These are phyloP conservation scores for Radopholus similis DNA, from an alignment of 1,140 invertebrate genomes.

Conservation along the genomic window DNA sequence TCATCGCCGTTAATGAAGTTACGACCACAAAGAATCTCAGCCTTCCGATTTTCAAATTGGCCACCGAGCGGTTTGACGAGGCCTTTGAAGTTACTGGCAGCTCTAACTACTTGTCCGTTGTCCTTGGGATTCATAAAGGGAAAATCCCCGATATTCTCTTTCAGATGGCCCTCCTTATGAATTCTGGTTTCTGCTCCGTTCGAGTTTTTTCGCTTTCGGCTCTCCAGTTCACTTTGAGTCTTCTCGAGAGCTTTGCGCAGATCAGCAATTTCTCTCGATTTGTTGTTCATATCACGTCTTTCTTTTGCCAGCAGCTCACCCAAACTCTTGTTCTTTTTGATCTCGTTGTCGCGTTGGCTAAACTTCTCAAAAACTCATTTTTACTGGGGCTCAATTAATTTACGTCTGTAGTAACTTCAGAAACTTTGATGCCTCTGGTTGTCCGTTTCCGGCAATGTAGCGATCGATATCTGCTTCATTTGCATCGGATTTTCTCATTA, in stretches of 20 bases:
- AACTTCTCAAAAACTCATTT: neutral
- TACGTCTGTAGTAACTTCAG: constrained; percentile 14
- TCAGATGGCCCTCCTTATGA: no score
- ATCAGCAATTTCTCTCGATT: neutral
- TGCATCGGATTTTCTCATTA: neutral
- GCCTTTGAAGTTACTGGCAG: no score
- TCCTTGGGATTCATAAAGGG: no score
- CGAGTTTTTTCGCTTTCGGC: neutral
- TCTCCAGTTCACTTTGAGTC: no score
- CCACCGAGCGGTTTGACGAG: no score
- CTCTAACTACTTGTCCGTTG: no score
- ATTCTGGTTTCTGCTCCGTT: no score
- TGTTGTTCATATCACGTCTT: neutral
- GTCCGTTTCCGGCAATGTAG: constrained; percentile 12
- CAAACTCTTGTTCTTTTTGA: constrained; percentile 1
- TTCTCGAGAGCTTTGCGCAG: neutral
- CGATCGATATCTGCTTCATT: constrained; percentile 9
- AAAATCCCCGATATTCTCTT: no score
- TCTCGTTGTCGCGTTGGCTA: neutral
- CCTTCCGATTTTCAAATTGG: no score
- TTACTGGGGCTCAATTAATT: neutral
- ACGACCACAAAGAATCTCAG: no score
- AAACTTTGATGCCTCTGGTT: constrained; percentile 16
- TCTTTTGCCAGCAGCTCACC: neutral
- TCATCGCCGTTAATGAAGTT: no score